phyloP scores from a whole-genome alignment of 2,113 vertebrate species.

The Gadus chalcogrammus region DNA sequence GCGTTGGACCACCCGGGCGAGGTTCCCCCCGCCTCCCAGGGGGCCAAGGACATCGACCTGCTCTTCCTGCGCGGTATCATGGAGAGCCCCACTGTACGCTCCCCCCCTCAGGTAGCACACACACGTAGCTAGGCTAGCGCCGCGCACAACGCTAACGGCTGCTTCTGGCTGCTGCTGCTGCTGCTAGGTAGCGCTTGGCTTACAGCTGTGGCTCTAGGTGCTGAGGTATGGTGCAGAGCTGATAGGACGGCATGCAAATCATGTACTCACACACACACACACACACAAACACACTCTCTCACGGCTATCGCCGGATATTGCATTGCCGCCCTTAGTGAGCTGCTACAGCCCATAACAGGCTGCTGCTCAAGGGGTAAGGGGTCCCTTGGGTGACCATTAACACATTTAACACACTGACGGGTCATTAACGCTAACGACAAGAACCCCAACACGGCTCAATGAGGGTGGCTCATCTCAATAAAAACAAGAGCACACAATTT shows the following conservation, averaged over 20 bases:
- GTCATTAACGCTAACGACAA: no score
- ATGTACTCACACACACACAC: constrained; percentile 1
- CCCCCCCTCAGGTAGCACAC: constrained; percentile 82
- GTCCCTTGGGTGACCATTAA: no score
- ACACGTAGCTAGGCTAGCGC: constrained; percentile 23
- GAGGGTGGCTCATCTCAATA: no score
- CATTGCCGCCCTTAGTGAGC: no score
- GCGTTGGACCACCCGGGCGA: constrained; percentile 89
- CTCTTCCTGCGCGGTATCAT: constrained; percentile 98
- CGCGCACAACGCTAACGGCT: constrained; percentile 15
- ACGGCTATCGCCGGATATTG: no score
- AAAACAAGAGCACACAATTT: no score
- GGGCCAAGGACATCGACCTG: constrained; percentile 95
- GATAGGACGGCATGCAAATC: background rate
- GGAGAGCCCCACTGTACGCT: constrained; percentile 94
- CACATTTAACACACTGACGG: no score
- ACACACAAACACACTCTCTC: background rate
- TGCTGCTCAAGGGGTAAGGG: no score
- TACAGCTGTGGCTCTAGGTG: background rate
- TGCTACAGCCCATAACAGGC: no score
- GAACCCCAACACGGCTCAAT: no score
- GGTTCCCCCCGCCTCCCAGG: constrained; percentile 81
- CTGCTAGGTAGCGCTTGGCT: constrained; percentile 16
- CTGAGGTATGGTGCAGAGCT: constrained; percentile 17
- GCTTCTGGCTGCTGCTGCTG: constrained; percentile 2